A percentile compares a stretch with the other conserved stretches of the same genome.
Conservation (phyloP, 2,888 invertebrate species). For the Dicycla oo region DNA sequence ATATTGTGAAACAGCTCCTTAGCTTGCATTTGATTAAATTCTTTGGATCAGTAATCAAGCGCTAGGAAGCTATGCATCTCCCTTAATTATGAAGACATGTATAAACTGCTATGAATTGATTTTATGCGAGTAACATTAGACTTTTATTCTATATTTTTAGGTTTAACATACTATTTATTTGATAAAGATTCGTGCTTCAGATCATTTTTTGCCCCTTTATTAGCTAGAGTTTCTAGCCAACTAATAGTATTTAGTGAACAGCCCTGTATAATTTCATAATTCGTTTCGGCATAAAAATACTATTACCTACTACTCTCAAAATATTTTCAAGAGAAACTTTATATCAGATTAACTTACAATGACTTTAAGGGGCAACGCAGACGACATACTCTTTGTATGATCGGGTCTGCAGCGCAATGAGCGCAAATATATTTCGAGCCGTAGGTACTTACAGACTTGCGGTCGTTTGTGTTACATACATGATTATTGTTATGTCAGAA, state of each 20-base stretch:
- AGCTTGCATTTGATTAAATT: constrained; percentile 16
- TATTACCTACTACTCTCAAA: neutral
- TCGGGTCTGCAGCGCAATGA: neutral
- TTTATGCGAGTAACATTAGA: constrained; percentile 2
- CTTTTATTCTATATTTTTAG: neutral
- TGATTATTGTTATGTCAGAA: neutral
- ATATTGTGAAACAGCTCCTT: constrained; percentile 13
- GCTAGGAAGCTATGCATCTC: neutral
- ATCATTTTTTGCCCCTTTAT: neutral
- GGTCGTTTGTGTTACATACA: neutral
- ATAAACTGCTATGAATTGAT: neutral
- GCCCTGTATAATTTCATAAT: neutral
- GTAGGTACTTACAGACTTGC: neutral
- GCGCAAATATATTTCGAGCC: neutral
- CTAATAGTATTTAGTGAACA: constrained; percentile 2
- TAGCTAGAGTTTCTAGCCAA: constrained; percentile 1
- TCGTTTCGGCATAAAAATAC: neutral
- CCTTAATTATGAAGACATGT: neutral
- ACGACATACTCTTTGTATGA: constrained; percentile 2
- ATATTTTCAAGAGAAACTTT: neutral
- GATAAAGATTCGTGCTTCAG: neutral
- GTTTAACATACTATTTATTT: neutral
- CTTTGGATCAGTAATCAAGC: neutral
- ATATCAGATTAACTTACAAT: neutral
- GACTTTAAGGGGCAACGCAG: neutral